Evolutionary conservation across 2,113 vertebrate species (phyloP).

Genomic region (human): GRCh38 chr17:72170001-72170500

Average conservation of each 20-base stretch:
- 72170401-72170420: not conserved
- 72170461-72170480: no score
- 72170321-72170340: not conserved
- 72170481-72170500: no score
- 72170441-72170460: not conserved
- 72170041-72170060: not conserved
- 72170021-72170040: not conserved
- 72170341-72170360: not conserved
- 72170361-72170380: not conserved
- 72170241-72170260: not conserved
- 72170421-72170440: not conserved
- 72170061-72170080: not conserved
- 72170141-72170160: not conserved
- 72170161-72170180: not conserved
- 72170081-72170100: not conserved
- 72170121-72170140: not conserved
- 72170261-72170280: not conserved
- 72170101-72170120: not conserved
- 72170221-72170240: not conserved
- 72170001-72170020: no score
- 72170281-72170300: not conserved
- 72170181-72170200: not conserved
- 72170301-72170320: not conserved
- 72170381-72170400: not conserved
- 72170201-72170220: not conserved